phyloP scores from a whole-genome alignment of 2,113 vertebrate species.

The Mesocricetus auratus region DNA sequence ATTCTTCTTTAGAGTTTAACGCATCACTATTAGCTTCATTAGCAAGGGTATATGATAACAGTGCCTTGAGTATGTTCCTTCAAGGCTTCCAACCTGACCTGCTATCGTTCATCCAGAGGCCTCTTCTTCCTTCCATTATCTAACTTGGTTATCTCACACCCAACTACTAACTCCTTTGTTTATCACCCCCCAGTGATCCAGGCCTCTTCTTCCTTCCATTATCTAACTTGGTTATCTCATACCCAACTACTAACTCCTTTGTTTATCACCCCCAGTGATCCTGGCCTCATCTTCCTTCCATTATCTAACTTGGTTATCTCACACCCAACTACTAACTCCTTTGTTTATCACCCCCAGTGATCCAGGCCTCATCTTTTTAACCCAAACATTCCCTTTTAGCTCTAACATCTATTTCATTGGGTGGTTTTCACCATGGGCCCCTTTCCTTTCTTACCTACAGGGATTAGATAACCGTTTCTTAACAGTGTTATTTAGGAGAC shows the following conservation, averaged over 20 bases:
- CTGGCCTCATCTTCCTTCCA: neutral
- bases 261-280: neutral
- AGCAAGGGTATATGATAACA: neutral
- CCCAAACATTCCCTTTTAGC: neutral
- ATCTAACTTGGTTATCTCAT: neutral
- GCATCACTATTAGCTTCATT: neutral
- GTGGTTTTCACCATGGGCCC: neutral
- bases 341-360: neutral
- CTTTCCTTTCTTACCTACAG: neutral
- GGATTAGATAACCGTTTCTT: too few relatives aligned
- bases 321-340: neutral
- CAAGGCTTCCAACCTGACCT: neutral
- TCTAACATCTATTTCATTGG: neutral
- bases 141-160: neutral
- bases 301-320: neutral
- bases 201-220: neutral
- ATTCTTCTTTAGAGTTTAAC: neutral
- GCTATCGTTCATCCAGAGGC: neutral
- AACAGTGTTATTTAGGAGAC: neutral
- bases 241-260: neutral
- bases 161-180: neutral
- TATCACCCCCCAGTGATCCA: neutral
- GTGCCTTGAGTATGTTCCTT: neutral
- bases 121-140: neutral
- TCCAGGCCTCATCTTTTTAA: neutral